These are phyloP conservation scores for Nematopogon swammerdamellus DNA, from an alignment of 2,888 invertebrate species.

Conservation along the genomic window DNA sequence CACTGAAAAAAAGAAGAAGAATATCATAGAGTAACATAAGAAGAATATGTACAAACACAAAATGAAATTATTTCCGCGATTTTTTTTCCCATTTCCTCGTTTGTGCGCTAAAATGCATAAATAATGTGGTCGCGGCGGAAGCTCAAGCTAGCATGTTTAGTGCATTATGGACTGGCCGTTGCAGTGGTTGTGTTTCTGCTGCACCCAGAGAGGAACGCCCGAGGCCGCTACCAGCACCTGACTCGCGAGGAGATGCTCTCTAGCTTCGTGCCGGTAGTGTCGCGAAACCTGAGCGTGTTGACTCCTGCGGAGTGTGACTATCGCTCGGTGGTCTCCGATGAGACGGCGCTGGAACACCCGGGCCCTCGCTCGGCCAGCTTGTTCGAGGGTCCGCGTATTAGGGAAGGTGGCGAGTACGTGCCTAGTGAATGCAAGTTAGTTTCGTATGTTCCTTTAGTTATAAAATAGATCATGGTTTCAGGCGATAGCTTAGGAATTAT, in stretches of 20 bases:
- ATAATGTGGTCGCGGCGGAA: not conserved
- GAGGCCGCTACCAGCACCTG: not conserved
- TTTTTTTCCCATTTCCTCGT: constrained; percentile 19
- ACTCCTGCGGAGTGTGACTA: constrained; percentile 30
- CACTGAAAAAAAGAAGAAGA: constrained; percentile 11
- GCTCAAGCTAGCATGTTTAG: not conserved
- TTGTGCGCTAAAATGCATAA: too few relatives aligned
- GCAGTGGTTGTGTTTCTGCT: not conserved
- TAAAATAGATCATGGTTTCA: too few relatives aligned
- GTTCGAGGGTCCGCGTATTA: constrained; percentile 31
- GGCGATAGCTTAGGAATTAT: too few relatives aligned
- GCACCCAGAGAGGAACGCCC: not conserved
- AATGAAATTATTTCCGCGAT: constrained; percentile 10
- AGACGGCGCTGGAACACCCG: constrained; percentile 26
- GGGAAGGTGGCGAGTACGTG: constrained; percentile 39
- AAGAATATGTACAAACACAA: too few relatives aligned
- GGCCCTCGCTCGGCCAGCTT: constrained; percentile 27
- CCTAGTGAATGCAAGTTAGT: constrained; percentile 28
- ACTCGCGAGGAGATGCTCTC: not conserved
- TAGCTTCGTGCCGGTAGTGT: not conserved
- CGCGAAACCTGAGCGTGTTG: not conserved
- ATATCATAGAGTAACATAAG: not conserved
- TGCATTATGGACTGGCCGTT: not conserved
- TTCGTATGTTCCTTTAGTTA: too few relatives aligned
- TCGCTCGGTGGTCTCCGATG: constrained; percentile 28